phyloP scores from a whole-genome alignment of 2,113 vertebrate species.

The Rhineura floridana region DNA sequence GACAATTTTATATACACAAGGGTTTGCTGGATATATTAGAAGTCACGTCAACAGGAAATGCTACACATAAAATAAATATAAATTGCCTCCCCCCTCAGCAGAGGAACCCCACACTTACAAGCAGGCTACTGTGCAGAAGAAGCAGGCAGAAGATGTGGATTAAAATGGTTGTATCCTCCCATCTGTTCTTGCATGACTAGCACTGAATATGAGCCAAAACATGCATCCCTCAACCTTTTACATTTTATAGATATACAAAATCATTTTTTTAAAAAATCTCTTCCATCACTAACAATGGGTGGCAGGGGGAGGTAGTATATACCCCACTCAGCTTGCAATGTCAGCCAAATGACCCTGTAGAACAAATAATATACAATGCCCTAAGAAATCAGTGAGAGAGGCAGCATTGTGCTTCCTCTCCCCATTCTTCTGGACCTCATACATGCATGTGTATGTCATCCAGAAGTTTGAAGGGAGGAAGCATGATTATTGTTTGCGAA shows the following conservation, averaged over 20 bases:
- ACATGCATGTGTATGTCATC: neutral
- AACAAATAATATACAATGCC: neutral
- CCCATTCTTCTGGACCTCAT: neutral
- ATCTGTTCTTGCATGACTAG: neutral
- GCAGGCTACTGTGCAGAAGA: neutral
- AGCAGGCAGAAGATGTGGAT: neutral
- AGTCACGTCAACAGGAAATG: conserved; percentile 11
- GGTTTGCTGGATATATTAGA: conserved; percentile 38
- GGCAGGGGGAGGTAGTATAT: neutral
- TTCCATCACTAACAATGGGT: neutral
- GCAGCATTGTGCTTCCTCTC: neutral
- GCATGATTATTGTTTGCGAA: neutral
- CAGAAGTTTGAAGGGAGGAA: neutral
- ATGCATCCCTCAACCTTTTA: neutral
- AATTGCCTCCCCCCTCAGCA: neutral
- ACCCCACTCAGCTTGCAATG: neutral
- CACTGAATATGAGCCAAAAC: neutral
- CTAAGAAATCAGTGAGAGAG: neutral
- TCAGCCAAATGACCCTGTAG: neutral
- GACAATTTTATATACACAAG: conserved; percentile 19
- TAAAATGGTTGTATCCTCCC: neutral
- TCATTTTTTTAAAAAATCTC: neutral
- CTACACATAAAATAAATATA: conserved; percentile 11
- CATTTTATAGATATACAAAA: neutral
- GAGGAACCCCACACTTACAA: neutral